These are phyloP conservation scores for Vesta saturnalis DNA, from an alignment of 2,888 invertebrate genomes.

Conservation along the genomic window DNA sequence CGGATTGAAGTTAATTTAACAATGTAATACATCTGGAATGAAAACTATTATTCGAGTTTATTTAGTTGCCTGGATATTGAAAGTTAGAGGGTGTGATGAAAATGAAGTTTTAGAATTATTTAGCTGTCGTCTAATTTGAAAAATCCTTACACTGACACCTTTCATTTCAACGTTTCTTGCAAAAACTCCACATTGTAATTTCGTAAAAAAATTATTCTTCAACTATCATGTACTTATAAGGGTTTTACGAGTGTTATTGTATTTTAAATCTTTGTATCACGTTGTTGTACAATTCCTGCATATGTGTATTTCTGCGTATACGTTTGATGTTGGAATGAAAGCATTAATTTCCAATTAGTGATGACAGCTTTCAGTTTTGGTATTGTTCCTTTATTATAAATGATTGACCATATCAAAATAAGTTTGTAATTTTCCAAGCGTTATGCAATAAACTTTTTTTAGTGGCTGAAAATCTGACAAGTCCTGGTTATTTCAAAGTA, in stretches of 20 bases:
- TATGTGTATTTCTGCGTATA: background rate
- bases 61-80: background rate
- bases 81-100: background rate
- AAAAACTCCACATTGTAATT: background rate
- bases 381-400: too few relatives aligned
- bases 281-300: background rate
- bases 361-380: too few relatives aligned
- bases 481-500: too few relatives aligned
- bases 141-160: conserved; percentile 1
- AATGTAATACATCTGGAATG: background rate
- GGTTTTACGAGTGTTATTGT: background rate
- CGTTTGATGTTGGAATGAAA: background rate
- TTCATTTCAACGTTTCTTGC: background rate
- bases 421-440: too few relatives aligned
- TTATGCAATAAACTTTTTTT: too few relatives aligned
- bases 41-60: background rate
- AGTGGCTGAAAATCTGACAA: too few relatives aligned
- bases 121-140: conserved; percentile 1
- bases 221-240: background rate
- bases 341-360: background rate
- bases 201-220: background rate
- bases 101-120: conserved; percentile 1
- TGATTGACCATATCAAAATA: too few relatives aligned
- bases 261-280: background rate
- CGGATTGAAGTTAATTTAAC: background rate